Conservation (phyloP, 2,797 vertebrate species). For the Galaxias olidus region DNA sequence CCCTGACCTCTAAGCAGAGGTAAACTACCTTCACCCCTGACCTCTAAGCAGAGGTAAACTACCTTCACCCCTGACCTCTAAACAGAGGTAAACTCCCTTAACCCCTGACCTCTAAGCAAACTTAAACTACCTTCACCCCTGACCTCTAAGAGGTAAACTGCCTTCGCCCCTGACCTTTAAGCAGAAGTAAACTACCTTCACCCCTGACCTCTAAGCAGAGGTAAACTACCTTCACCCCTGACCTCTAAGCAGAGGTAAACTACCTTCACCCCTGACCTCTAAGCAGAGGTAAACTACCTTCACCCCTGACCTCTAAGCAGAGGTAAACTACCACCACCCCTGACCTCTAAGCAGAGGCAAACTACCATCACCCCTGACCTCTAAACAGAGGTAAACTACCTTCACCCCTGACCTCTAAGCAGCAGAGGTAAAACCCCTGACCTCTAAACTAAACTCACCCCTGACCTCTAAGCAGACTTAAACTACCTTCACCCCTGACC, state of each 20-base stretch:
- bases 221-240: slow-evolving; percentile 9
- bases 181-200: slow-evolving; percentile 38
- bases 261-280: slow-evolving; percentile 64
- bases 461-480: slow-evolving; percentile 78
- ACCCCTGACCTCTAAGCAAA: too few relatives aligned
- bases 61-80: too few relatives aligned
- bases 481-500: slow-evolving; percentile 48
- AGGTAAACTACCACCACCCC: too few relatives aligned
- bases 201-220: slow-evolving; percentile 78
- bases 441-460: too few relatives aligned
- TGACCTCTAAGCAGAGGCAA: slow-evolving; percentile 78
- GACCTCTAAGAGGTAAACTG: slow-evolving; percentile 45
- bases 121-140: too few relatives aligned
- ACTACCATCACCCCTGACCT: too few relatives aligned
- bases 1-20: slow-evolving; percentile 78
- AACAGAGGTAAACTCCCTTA: slow-evolving; percentile 52
- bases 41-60: slow-evolving; percentile 74
- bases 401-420: too few relatives aligned
- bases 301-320: slow-evolving; percentile 78
- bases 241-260: slow-evolving; percentile 77
- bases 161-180: slow-evolving; percentile 73
- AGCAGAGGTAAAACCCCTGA: slow-evolving; percentile 42
- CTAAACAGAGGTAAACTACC: slow-evolving; percentile 57
- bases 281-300: slow-evolving; percentile 60
- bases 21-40: slow-evolving; percentile 37